Evolutionary conservation across 2,888 invertebrate genomes (phyloP).

Genomic region (Callyntrura guangdongensis): DNA sequence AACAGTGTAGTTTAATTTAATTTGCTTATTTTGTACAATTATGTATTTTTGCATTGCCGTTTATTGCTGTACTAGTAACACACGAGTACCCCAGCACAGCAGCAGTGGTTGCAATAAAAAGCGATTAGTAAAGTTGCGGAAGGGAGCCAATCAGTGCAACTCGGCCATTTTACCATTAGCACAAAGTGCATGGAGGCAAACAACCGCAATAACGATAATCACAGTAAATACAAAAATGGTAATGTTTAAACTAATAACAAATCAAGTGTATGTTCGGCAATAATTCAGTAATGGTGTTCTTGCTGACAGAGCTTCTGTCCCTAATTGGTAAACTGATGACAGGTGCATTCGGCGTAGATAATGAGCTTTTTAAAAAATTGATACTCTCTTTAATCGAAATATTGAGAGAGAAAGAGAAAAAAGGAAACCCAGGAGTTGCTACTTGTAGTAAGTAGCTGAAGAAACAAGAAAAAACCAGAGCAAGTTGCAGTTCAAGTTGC

Average conservation of each 20-base stretch:
- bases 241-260: neutral
- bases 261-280: neutral
- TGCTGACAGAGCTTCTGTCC: slow-evolving; percentile 4
- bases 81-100: neutral
- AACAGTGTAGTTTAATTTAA: neutral
- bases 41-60: neutral
- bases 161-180: neutral
- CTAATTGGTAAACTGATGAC: slow-evolving; percentile 51
- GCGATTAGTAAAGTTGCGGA: neutral
- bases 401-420: neutral
- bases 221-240: neutral
- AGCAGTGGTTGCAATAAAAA: neutral
- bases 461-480: slow-evolving; percentile 1
- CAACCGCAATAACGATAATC: neutral
- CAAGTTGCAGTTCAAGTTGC: slow-evolving; percentile 49
- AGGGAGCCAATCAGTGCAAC: neutral
- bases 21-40: slow-evolving; percentile 18
- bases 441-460: neutral
- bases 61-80: neutral
- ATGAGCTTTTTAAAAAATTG: slow-evolving; percentile 17
- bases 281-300: slow-evolving; percentile 15
- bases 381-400: neutral
- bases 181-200: neutral
- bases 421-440: neutral
- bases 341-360: slow-evolving; percentile 55